Conservation (phyloP, 2,888 invertebrate species). For the Penaeus monodon region DNA sequence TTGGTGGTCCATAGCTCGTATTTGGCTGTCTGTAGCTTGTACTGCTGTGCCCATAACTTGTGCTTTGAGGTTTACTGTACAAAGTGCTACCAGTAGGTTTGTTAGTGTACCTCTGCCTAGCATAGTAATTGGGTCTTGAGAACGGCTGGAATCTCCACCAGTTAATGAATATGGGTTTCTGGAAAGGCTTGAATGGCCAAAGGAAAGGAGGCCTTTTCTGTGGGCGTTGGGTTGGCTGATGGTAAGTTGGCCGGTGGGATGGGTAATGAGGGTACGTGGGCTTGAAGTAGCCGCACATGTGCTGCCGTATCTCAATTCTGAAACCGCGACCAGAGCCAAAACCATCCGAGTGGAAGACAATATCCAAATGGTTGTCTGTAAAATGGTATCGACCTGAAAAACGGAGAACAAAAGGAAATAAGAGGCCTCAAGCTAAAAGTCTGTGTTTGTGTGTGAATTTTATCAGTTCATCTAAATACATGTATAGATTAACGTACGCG, state of each 20-base stretch:
- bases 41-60: neutral
- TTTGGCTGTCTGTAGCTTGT: neutral
- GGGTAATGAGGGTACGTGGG: slow-evolving; percentile 31
- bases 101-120: neutral
- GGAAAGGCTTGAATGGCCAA: neutral
- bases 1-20: neutral
- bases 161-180: neutral
- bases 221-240: neutral
- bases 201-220: neutral
- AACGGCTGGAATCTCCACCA: slow-evolving; percentile 6
- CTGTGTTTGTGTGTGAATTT: neutral
- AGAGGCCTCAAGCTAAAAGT: neutral
- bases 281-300: slow-evolving; percentile 45
- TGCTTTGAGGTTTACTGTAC: neutral
- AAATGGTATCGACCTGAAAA: slow-evolving; percentile 58
- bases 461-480: neutral
- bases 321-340: slow-evolving; percentile 48
- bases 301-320: slow-evolving; percentile 44
- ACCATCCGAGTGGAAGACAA: slow-evolving; percentile 54
- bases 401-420: neutral
- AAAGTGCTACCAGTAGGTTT: neutral
- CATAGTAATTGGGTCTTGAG: neutral
- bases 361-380: slow-evolving; percentile 14
- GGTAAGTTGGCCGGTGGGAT: slow-evolving; percentile 18
- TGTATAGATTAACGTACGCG: slow-evolving; percentile 20